These are phyloP conservation scores for Epirrhoe tristata DNA, from an alignment of 2,888 invertebrate species.

Conservation along the genomic window DNA sequence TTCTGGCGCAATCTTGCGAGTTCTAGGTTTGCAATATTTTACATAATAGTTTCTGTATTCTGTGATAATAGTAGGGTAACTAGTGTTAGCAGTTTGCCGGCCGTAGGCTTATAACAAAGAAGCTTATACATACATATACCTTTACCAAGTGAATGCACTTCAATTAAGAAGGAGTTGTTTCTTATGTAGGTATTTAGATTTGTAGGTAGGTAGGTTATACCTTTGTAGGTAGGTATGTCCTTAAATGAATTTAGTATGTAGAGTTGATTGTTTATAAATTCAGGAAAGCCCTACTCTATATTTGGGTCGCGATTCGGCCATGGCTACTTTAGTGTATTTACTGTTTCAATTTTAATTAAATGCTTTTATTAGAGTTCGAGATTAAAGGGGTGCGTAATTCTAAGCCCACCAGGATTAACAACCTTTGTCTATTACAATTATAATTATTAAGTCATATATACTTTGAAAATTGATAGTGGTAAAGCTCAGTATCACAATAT, in stretches of 20 bases:
- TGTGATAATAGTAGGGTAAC: background rate
- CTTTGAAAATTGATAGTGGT: conserved; percentile 37
- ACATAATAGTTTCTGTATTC: no score
- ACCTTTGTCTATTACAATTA: conserved; percentile 75
- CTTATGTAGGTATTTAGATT: no score
- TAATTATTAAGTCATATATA: conserved; percentile 73
- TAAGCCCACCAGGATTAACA: conserved; percentile 73
- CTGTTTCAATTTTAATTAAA: conserved; percentile 74
- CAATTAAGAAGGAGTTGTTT: no score
- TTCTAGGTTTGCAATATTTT: conserved; percentile 11
- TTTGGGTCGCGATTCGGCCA: conserved; percentile 37
- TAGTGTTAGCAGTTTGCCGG: background rate
- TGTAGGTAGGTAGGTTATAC: no score
- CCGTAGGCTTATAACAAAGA: background rate
- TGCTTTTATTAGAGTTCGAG: conserved; percentile 70
- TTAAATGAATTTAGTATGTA: conserved; percentile 18
- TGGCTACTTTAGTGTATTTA: conserved; percentile 56
- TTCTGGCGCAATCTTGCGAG: conserved; percentile 17
- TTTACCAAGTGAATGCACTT: background rate
- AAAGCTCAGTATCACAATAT: background rate
- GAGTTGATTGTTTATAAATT: conserved; percentile 49
- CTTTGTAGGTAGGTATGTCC: background rate
- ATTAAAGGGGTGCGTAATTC: conserved; percentile 73
- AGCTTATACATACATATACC: background rate
- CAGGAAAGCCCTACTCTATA: conserved; percentile 46